Conservation (phyloP, 2,888 invertebrate species). For the Platerodrilus igneus region DNA sequence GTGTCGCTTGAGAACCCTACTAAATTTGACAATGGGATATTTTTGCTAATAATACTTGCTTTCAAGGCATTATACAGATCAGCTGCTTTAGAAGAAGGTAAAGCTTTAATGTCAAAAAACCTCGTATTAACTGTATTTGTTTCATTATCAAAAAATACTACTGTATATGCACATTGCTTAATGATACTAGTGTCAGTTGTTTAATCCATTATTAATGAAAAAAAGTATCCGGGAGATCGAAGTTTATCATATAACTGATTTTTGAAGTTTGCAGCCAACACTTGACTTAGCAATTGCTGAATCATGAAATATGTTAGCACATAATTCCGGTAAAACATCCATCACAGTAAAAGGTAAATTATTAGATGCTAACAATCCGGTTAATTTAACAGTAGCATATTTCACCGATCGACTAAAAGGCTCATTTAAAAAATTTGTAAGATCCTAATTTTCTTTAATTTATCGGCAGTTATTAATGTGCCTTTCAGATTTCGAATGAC, state of each 20-base stretch:
- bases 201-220: slow-evolving; percentile 5
- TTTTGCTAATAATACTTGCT: neutral
- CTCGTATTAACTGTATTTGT: neutral
- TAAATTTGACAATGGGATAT: slow-evolving; percentile 20
- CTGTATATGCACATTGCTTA: slow-evolving; percentile 3
- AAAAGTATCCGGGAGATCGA: too few species aligned
- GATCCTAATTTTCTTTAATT: too few species aligned
- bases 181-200: neutral
- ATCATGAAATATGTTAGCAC: neutral
- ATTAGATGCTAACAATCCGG: neutral
- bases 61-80: slow-evolving; percentile 1
- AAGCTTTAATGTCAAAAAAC: neutral
- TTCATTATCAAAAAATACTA: neutral
- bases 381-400: too few species aligned
- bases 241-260: too few species aligned
- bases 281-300: neutral
- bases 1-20: slow-evolving; percentile 35
- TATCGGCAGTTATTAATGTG: too few species aligned
- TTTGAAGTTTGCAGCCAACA: neutral
- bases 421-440: too few species aligned
- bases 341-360: slow-evolving; percentile 1
- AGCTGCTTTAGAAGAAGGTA: neutral
- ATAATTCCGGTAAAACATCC: neutral
- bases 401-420: too few species aligned
- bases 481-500: too few species aligned